Conservation (phyloP, 2,113 vertebrate genomes). For the Strigops habroptila region DNA sequence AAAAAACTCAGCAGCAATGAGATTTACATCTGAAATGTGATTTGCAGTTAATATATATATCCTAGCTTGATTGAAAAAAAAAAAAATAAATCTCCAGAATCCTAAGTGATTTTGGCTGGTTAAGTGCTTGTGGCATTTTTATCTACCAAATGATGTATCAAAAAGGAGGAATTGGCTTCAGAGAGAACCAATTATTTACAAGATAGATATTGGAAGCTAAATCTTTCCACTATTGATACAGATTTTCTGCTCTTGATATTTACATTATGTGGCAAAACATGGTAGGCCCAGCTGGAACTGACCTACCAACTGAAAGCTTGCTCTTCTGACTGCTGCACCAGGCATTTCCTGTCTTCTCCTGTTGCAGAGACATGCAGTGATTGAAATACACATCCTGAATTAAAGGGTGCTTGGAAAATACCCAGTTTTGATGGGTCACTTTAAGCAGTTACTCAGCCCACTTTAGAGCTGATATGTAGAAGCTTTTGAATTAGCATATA, state of each 20-base stretch:
- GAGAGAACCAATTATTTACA: not conserved
- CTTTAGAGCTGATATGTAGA: not conserved
- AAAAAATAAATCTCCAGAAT: not conserved
- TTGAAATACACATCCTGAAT: conserved; percentile 52
- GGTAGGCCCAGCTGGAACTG: conserved; percentile 50
- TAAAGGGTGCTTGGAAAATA: conserved; percentile 47
- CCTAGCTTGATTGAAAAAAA: not conserved
- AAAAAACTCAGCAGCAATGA: not conserved
- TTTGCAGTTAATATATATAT: not conserved
- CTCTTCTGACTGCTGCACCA: not conserved
- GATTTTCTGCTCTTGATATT: not conserved
- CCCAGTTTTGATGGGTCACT: conserved; percentile 61
- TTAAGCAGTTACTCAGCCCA: not conserved
- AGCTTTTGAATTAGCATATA: not conserved
- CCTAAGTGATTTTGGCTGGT: not conserved
- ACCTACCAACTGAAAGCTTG: not conserved
- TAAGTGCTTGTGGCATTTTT: not conserved
- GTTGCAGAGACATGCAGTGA: not conserved
- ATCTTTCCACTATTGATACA: not conserved
- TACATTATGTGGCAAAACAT: not conserved
- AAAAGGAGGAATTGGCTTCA: not conserved
- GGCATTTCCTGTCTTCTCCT: not conserved
- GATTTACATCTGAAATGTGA: not conserved
- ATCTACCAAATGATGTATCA: not conserved
- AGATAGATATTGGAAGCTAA: not conserved